phyloP scores from a whole-genome alignment of 2,113 vertebrate species.

The Lanius collurio region DNA sequence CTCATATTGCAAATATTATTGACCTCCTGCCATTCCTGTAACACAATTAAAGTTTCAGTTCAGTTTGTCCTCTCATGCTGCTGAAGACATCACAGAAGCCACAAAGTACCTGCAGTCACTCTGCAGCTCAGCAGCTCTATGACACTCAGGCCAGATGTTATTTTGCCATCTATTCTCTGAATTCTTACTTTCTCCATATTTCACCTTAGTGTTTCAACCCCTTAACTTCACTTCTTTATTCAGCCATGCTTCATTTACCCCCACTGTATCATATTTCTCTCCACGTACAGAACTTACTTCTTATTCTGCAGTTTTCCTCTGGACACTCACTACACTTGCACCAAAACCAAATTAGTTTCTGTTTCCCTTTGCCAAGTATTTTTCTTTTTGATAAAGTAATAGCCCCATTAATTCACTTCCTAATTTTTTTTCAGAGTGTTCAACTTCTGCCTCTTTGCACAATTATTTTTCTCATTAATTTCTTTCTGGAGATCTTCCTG shows the following conservation, averaged over 20 bases:
- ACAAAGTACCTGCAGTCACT: neutral
- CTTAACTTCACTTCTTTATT: neutral
- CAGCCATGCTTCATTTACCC: neutral
- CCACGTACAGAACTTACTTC: neutral
- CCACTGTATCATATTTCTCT: neutral
- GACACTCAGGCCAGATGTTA: neutral
- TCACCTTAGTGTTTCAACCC: neutral
- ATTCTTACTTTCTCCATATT: neutral
- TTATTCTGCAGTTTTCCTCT: neutral
- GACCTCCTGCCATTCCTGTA: neutral
- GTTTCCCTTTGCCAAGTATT: neutral
- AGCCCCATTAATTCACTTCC: neutral
- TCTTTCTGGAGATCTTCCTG: neutral
- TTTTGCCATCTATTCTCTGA: neutral
- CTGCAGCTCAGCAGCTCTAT: neutral
- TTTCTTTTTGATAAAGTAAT: neutral
- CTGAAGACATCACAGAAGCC: neutral
- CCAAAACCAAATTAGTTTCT: neutral
- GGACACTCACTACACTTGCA: neutral
- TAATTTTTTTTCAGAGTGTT: neutral
- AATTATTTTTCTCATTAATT: neutral
- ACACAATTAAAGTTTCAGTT: neutral
- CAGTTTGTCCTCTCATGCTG: neutral
- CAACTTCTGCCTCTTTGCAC: neutral
- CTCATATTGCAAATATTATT: slow-evolving; percentile 12